Percentiles rank a stretch among this genome's conserved stretches.
Conservation (phyloP, 1,140 invertebrate species). For the Meloidogyne chitwoodi region DNA sequence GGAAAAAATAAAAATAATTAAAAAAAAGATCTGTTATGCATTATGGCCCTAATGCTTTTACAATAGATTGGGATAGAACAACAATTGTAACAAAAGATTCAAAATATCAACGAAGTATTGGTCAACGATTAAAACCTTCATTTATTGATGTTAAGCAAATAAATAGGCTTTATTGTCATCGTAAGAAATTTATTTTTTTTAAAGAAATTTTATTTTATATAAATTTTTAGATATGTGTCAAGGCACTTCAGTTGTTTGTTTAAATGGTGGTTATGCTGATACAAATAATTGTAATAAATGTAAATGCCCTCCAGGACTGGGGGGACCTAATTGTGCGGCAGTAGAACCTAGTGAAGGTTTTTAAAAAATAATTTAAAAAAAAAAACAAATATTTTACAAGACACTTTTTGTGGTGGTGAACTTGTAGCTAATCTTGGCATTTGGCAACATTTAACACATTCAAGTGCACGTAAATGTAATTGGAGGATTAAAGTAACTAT, state of each 20-base stretch:
- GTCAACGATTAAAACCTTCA: slow-evolving; percentile 52
- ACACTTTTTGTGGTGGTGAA: slow-evolving; percentile 51
- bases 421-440: slow-evolving; percentile 31
- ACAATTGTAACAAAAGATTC: slow-evolving; percentile 55
- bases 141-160: slow-evolving; percentile 60
- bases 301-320: slow-evolving; percentile 45
- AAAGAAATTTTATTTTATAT: neutral
- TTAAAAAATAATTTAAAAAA: neutral
- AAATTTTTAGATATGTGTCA: slow-evolving; percentile 45
- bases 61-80: slow-evolving; percentile 54
- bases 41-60: slow-evolving; percentile 44
- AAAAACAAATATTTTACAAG: slow-evolving; percentile 1
- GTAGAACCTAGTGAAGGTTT: slow-evolving; percentile 19
- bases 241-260: slow-evolving; percentile 34
- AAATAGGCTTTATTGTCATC: slow-evolving; percentile 55
- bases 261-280: slow-evolving; percentile 57
- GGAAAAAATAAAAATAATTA: neutral
- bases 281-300: slow-evolving; percentile 57
- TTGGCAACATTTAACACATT: slow-evolving; percentile 56
- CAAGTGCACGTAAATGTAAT: slow-evolving; percentile 39
- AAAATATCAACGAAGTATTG: slow-evolving; percentile 58
- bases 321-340: slow-evolving; percentile 33
- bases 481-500: slow-evolving; percentile 50
- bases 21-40: neutral
- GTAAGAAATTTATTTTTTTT: slow-evolving; percentile 31